phyloP scores from a whole-genome alignment of 2,797 vertebrate genomes.

The Microctenopoma lineatum region DNA sequence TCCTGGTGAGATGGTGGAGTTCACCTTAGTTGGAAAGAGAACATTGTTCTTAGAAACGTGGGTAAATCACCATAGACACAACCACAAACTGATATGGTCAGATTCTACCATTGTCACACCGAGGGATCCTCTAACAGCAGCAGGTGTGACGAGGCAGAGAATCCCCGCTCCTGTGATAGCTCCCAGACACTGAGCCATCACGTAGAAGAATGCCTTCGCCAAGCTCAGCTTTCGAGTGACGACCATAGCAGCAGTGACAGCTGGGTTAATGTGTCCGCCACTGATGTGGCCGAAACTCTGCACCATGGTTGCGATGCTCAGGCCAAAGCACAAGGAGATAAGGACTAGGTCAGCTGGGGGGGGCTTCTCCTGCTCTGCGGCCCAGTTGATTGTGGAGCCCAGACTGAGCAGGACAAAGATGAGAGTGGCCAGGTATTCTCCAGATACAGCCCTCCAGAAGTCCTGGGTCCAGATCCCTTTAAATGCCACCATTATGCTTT shows the following conservation, averaged over 20 bases:
- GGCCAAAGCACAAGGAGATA: slow-evolving; percentile 95
- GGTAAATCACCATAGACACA: neutral
- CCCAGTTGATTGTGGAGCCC: slow-evolving; percentile 95
- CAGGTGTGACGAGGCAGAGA: slow-evolving; percentile 91
- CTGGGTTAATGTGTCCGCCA: slow-evolving; percentile 95
- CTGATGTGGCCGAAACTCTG: slow-evolving; percentile 97
- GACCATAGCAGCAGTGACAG: slow-evolving; percentile 93
- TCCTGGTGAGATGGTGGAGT: slow-evolving; percentile 85
- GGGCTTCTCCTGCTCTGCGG: slow-evolving; percentile 81
- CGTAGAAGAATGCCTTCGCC: slow-evolving; percentile 92
- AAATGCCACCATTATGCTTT: slow-evolving; percentile 91
- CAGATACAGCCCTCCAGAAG: slow-evolving; percentile 94
- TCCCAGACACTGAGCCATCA: slow-evolving; percentile 92
- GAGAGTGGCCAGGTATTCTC: slow-evolving; percentile 92
- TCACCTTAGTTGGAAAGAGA: slow-evolving; percentile 83
- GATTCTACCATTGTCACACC: slow-evolving; percentile 89
- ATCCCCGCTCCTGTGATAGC: slow-evolving; percentile 90
- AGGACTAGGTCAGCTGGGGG: slow-evolving; percentile 91
- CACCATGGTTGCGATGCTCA: slow-evolving; percentile 96
- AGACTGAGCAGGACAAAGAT: slow-evolving; percentile 93
- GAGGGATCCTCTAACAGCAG: slow-evolving; percentile 83
- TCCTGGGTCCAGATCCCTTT: slow-evolving; percentile 96
- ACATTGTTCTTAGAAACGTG: neutral
- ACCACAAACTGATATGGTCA: neutral
- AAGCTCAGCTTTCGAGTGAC: slow-evolving; percentile 92